phyloP scores from a whole-genome alignment of 2,113 vertebrate species.

The Corythoichthys intestinalis region DNA sequence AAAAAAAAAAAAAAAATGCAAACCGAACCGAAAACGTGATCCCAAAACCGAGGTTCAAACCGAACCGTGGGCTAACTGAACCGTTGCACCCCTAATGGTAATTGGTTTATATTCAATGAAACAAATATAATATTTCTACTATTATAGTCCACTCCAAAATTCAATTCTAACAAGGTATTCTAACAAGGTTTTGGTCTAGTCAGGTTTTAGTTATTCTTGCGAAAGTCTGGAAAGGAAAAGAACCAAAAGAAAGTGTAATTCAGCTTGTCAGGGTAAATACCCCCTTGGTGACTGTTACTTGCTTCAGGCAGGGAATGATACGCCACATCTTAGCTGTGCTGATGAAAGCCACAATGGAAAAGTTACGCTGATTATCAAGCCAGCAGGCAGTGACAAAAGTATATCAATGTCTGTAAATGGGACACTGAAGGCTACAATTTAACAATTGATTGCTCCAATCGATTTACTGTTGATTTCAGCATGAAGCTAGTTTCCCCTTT shows the following conservation, averaged over 20 bases:
- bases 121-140: neutral
- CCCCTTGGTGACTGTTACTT: neutral
- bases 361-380: neutral
- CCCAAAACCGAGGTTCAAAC: too few relatives aligned
- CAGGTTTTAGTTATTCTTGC: neutral
- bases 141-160: neutral
- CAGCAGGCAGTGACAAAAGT: neutral
- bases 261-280: neutral
- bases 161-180: neutral
- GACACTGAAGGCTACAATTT: neutral
- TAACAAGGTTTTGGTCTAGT: neutral
- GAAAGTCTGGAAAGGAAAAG: neutral
- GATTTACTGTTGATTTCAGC: slow-evolving; percentile 1
- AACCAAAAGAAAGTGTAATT: neutral
- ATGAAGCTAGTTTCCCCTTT: neutral
- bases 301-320: neutral
- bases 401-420: slow-evolving; percentile 1
- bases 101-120: neutral
- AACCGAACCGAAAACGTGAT: too few relatives aligned
- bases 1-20: too few relatives aligned
- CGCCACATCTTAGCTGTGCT: neutral
- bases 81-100: too few relatives aligned
- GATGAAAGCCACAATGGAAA: neutral
- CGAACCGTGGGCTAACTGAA: too few relatives aligned
- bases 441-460: neutral